Percentiles rank a stretch among this genome's conserved stretches.
Conservation (phyloP, 1,140 invertebrate species). For the Drosophila sp. region DNA sequence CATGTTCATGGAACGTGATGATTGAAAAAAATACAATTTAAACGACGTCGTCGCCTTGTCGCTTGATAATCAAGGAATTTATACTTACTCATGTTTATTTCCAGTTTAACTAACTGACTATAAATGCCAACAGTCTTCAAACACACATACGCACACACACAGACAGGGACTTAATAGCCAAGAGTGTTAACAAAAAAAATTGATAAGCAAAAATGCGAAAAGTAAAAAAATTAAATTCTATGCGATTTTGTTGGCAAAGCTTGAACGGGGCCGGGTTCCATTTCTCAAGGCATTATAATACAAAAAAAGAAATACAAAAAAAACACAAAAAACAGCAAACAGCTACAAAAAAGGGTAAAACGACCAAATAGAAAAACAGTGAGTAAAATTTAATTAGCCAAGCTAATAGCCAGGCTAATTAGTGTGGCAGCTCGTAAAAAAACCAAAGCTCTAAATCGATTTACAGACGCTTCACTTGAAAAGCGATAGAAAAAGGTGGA, state of each 20-base stretch:
- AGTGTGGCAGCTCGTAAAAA: conserved; percentile 60
- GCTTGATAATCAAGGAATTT: conserved; percentile 72
- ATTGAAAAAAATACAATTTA: conserved; percentile 49
- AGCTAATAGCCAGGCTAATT: conserved; percentile 69
- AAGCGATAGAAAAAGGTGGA: not conserved
- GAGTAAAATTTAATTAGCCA: conserved; percentile 66
- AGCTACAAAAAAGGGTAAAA: conserved; percentile 10
- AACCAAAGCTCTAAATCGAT: conserved; percentile 60
- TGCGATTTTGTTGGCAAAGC: conserved; percentile 18
- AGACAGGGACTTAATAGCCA: conserved; percentile 18
- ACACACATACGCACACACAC: not conserved
- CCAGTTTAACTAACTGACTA: conserved; percentile 73
- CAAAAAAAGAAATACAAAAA: conserved; percentile 3
- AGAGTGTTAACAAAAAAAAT: conserved; percentile 23
- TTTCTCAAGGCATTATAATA: conserved; percentile 27
- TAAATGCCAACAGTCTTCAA: conserved; percentile 38
- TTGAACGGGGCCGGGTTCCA: conserved; percentile 21
- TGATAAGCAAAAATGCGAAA: conserved; percentile 34
- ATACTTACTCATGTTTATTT: conserved; percentile 77
- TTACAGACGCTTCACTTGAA: conserved; percentile 26
- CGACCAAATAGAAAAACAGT: conserved; percentile 30
- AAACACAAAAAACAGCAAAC: not conserved
- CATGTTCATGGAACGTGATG: conserved; percentile 79
- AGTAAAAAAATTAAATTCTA: conserved; percentile 9
- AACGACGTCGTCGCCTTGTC: conserved; percentile 36